Evolutionary conservation across 2,888 invertebrate genomes (phyloP).

Genomic region (Camponotus fellah): DNA sequence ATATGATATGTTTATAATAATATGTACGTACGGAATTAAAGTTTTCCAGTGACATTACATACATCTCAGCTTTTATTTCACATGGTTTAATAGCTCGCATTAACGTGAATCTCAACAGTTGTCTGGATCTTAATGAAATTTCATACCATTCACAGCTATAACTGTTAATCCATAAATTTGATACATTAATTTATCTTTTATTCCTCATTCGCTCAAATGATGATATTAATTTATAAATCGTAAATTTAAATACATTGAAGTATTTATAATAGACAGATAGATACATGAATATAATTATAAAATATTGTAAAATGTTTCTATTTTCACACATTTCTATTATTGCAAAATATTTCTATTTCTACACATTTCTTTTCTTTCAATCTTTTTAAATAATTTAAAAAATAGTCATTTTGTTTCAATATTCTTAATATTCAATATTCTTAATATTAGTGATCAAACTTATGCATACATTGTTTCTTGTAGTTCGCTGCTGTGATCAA

Average conservation of each 20-base stretch:
- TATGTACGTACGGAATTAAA: constrained; percentile 33
- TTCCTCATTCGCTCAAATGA: neutral
- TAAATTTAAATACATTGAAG: neutral
- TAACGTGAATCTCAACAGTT: constrained; percentile 19
- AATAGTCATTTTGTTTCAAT: neutral
- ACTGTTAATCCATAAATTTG: constrained; percentile 1
- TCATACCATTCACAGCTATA: constrained; percentile 42
- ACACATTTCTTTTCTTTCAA: neutral
- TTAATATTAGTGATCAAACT: neutral
- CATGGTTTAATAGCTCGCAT: constrained; percentile 34
- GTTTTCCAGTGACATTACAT: constrained; percentile 28
- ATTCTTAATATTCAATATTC: neutral
- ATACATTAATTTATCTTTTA: neutral
- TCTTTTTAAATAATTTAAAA: neutral
- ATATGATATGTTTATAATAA: neutral
- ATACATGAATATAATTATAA: neutral
- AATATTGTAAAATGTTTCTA: neutral
- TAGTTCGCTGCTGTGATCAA: constrained; percentile 28
- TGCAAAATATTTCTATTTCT: neutral
- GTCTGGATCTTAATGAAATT: constrained; percentile 21
- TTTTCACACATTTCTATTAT: neutral
- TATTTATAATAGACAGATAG: neutral
- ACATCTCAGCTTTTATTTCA: constrained; percentile 41
- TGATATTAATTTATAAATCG: neutral
- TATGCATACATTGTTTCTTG: constrained; percentile 27